phyloP scores from a whole-genome alignment of 2,113 vertebrate species.

The Calyptomena viridis region DNA sequence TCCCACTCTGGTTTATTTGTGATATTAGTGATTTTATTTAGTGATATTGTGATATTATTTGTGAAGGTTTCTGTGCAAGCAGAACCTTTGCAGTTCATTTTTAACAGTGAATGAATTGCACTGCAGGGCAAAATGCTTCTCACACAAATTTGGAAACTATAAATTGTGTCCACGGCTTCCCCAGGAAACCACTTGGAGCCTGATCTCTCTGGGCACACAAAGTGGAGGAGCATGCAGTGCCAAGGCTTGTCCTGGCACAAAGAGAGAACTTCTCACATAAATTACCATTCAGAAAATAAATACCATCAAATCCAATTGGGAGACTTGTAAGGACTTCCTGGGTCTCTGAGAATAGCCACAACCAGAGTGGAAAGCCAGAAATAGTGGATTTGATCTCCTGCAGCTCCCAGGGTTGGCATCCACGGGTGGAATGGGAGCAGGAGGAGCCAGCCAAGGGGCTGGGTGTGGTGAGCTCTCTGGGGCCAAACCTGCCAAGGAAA shows the following conservation, averaged over 20 bases:
- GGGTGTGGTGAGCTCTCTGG: background rate
- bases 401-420: background rate
- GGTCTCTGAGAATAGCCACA: background rate
- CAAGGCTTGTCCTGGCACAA: background rate
- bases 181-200: background rate
- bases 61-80: background rate
- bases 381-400: background rate
- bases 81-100: background rate
- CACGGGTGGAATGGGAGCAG: fast-evolving
- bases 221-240: background rate
- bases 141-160: background rate
- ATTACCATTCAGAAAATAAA: background rate
- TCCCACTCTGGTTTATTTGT: background rate
- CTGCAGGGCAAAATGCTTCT: background rate
- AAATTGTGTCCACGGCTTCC: background rate
- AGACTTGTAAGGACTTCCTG: background rate
- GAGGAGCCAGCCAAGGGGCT: background rate
- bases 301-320: background rate
- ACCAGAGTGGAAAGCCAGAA: background rate
- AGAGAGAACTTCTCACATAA: background rate
- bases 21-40: no score
- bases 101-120: background rate
- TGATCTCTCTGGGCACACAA: background rate
- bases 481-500: background rate
- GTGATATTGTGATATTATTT: no score